phyloP scores from a whole-genome alignment of 2,113 vertebrate species.

The Psilopsiagon aymara region DNA sequence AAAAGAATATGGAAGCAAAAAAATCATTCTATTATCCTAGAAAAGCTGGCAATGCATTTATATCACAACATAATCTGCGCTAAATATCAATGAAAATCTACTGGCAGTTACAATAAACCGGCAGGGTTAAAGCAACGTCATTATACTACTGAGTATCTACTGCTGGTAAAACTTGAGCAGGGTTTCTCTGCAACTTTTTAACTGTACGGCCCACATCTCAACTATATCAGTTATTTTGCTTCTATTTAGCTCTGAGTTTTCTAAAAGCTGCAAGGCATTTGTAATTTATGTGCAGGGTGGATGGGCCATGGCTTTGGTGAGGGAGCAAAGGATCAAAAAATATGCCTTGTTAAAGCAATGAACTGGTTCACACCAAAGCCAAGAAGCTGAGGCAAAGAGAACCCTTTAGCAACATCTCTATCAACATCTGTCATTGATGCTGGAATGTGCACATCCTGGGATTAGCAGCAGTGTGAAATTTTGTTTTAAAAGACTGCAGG shows the following conservation, averaged over 20 bases:
- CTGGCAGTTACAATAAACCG: not conserved
- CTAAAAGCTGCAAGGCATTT: not conserved
- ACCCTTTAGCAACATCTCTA: not conserved
- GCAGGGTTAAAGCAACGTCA: not conserved
- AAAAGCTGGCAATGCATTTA: not conserved
- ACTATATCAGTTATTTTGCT: not conserved
- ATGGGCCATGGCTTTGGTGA: not conserved
- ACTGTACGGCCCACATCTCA: not conserved
- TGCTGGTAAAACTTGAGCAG: not conserved
- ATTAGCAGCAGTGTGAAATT: not conserved
- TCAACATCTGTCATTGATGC: not conserved
- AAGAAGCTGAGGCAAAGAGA: not conserved
- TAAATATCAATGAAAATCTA: not conserved
- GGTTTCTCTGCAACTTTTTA: not conserved
- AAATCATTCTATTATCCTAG: not conserved
- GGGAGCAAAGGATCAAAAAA: not conserved
- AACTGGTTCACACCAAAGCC: not conserved
- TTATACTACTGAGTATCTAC: not conserved
- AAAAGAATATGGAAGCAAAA: not conserved
- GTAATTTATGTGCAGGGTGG: not conserved
- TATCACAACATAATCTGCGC: not conserved
- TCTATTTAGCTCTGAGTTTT: not conserved
- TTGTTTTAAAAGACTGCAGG: not conserved
- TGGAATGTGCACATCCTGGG: not conserved
- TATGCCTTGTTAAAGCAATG: accelerated